phyloP scores from a whole-genome alignment of 2,888 invertebrate genomes.

The Parnassius mnemosyne region DNA sequence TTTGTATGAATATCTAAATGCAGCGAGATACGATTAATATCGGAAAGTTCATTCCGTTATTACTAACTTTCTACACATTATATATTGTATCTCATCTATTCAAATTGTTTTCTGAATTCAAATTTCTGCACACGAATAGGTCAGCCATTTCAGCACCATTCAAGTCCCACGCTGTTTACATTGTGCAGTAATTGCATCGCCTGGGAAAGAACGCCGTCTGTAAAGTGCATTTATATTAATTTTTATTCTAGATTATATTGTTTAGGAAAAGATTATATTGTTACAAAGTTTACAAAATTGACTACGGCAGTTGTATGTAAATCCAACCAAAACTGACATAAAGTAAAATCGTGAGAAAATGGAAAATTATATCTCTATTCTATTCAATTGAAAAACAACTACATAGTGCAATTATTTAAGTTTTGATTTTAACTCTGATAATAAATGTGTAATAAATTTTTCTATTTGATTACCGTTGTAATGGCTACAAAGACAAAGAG shows the following conservation, averaged over 20 bases:
- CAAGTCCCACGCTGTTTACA: constrained; percentile 11
- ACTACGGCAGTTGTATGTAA: too few relatives aligned
- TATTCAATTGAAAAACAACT: too few relatives aligned
- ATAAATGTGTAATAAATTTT: too few relatives aligned
- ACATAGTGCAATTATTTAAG: too few relatives aligned
- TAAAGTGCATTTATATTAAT: constrained; percentile 8
- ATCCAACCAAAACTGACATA: too few relatives aligned
- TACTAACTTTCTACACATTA: constrained; percentile 1
- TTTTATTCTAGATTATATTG: neutral
- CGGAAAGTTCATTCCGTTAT: neutral
- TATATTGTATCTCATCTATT: constrained; percentile 3
- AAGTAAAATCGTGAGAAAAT: too few relatives aligned
- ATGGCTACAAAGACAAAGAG: too few relatives aligned
- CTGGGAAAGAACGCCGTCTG: constrained; percentile 12
- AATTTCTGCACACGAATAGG: constrained; percentile 15
- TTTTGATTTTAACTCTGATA: too few relatives aligned
- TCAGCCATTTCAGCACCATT: constrained; percentile 2
- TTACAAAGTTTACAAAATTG: too few relatives aligned
- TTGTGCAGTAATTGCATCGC: constrained; percentile 22
- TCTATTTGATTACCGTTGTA: too few relatives aligned
- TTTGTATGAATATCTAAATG: neutral
- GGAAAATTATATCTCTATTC: too few relatives aligned
- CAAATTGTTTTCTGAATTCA: constrained; percentile 21
- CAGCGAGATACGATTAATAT: neutral
- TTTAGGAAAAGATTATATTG: neutral